These are phyloP conservation scores for Hemichromis elongatus DNA, from an alignment of 2,113 vertebrate species.

Conservation along the genomic window DNA sequence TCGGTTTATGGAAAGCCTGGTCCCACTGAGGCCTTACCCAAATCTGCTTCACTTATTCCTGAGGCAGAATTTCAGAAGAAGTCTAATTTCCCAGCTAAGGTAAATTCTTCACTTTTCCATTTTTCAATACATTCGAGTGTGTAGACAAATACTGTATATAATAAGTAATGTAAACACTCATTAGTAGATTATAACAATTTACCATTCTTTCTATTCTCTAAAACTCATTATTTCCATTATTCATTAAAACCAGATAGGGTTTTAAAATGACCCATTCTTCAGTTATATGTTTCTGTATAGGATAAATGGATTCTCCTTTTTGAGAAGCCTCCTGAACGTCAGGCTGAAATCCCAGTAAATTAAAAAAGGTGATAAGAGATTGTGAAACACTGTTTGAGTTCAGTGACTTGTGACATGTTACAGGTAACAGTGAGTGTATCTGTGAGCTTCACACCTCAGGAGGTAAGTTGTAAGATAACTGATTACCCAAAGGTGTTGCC, in stretches of 20 bases:
- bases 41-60: constrained; percentile 48
- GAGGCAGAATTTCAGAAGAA: constrained; percentile 30
- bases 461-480: constrained; percentile 28
- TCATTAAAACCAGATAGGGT: neutral
- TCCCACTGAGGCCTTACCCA: constrained; percentile 10
- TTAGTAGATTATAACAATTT: neutral
- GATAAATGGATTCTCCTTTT: neutral
- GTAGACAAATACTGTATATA: neutral
- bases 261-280: neutral
- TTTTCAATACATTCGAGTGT: neutral
- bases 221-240: neutral
- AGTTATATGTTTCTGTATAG: neutral
- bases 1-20: neutral
- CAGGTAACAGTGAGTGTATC: constrained; percentile 67
- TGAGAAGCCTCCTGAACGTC: neutral
- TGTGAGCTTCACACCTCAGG: constrained; percentile 65
- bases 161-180: neutral
- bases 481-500: neutral
- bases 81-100: constrained; percentile 42
- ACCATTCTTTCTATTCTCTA: neutral
- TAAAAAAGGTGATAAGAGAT: neutral
- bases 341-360: neutral
- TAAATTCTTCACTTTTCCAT: neutral
- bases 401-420: neutral
- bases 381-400: neutral